Evolutionary conservation across 2,797 vertebrate genomes (phyloP).

Genomic region (Triplophysa bombifrons): DNA sequence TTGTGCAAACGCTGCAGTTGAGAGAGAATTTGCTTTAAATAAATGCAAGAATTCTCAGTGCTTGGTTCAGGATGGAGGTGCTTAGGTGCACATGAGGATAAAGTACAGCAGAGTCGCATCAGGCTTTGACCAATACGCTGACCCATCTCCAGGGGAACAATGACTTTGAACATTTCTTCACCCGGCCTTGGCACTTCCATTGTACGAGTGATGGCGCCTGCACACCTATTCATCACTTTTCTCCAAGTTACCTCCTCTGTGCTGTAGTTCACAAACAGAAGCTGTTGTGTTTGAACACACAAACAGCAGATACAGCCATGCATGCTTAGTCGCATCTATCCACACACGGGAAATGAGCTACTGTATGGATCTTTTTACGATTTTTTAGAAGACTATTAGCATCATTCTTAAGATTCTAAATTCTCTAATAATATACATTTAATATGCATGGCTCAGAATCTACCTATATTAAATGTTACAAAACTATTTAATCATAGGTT

Average conservation of each 20-base stretch:
- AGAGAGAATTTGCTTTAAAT: conserved; percentile 32
- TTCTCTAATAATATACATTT: neutral
- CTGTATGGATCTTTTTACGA: neutral
- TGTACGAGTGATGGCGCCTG: conserved; percentile 68
- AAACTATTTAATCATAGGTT: neutral
- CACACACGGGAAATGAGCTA: conserved; percentile 1
- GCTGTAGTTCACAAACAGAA: conserved; percentile 40
- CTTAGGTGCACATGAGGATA: conserved; percentile 47
- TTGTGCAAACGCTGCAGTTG: conserved; percentile 33
- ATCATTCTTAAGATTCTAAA: neutral
- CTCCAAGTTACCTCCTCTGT: conserved; percentile 59
- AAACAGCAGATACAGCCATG: conserved; percentile 14
- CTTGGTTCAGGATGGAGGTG: conserved; percentile 53
- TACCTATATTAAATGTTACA: neutral
- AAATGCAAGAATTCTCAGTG: conserved; percentile 39
- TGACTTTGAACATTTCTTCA: conserved; percentile 76
- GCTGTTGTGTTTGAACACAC: neutral
- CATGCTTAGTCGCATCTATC: conserved; percentile 4
- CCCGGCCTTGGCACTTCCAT: conserved; percentile 57
- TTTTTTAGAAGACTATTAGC: neutral
- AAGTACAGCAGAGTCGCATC: conserved; percentile 68
- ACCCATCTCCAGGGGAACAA: conserved; percentile 77
- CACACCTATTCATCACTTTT: conserved; percentile 76
- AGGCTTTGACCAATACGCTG: conserved; percentile 76
- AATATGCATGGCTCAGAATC: neutral